These are phyloP conservation scores for Danio kyathit DNA, from an alignment of 2,797 vertebrate genomes.

Conservation along the genomic window DNA sequence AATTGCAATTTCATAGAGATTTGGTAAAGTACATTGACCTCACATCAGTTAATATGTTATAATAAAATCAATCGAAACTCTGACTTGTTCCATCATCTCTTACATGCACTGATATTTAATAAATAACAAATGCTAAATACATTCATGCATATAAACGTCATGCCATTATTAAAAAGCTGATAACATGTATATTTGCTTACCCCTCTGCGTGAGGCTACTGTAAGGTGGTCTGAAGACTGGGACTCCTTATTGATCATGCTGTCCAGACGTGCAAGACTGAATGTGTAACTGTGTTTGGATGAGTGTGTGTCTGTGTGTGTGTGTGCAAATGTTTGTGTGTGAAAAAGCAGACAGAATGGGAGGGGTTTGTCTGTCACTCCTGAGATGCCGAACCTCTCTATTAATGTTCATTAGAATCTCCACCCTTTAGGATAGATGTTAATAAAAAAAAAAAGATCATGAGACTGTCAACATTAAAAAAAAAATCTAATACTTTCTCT, in stretches of 20 bases:
- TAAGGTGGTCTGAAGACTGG: slow-evolving; percentile 60
- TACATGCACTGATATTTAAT: not conserved
- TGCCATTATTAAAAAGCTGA: not conserved
- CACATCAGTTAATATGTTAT: not conserved
- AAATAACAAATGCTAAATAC: not conserved
- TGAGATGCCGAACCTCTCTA: not conserved
- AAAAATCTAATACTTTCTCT: not conserved
- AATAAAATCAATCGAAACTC: not conserved
- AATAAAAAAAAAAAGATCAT: not conserved
- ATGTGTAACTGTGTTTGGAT: slow-evolving; percentile 19
- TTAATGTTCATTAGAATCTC: slow-evolving; percentile 25
- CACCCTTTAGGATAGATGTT: slow-evolving; percentile 18
- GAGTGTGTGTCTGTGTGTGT: slow-evolving; percentile 9
- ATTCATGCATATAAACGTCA: not conserved
- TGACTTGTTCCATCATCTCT: not conserved
- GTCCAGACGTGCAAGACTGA: slow-evolving; percentile 44
- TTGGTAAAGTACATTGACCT: not conserved
- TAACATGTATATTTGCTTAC: slow-evolving; percentile 49
- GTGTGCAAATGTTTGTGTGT: too few species aligned
- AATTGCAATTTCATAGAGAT: not conserved
- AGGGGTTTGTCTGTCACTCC: slow-evolving; percentile 27
- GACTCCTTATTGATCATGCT: slow-evolving; percentile 64
- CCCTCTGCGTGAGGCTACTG: slow-evolving; percentile 51
- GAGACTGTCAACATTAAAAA: not conserved
- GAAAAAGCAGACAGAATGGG: slow-evolving; percentile 32